Conservation (phyloP, 1,140 invertebrate genomes). For the Diorhabda carinulata region DNA sequence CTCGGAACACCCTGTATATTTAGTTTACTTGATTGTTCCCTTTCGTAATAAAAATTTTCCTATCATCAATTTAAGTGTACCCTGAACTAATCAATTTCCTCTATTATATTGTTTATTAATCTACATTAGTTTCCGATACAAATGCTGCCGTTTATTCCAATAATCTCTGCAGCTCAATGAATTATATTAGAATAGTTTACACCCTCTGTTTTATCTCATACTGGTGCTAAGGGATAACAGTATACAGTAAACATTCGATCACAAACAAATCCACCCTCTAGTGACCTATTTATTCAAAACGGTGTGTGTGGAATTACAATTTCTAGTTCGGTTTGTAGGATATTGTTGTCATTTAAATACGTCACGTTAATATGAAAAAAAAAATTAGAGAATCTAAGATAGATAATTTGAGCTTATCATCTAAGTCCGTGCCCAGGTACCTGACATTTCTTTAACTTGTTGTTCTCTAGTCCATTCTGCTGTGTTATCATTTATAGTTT, state of each 20-base stretch:
- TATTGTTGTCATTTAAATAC: too few species aligned
- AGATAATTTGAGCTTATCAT: too few species aligned
- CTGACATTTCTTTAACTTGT: too few species aligned
- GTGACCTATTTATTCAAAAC: slow-evolving; percentile 2
- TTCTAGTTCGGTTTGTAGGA: neutral
- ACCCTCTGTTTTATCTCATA: neutral
- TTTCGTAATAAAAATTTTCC: too few species aligned
- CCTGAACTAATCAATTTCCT: neutral
- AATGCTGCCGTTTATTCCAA: neutral
- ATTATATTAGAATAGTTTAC: neutral
- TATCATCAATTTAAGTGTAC: too few species aligned
- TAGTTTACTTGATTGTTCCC: too few species aligned
- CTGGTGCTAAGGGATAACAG: neutral
- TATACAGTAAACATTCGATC: slow-evolving; percentile 1
- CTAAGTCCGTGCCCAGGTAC: too few species aligned
- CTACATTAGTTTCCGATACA: neutral
- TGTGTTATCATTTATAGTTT: too few species aligned
- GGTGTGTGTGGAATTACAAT: neutral
- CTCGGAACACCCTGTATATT: too few species aligned
- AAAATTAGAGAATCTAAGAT: too few species aligned
- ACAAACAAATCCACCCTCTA: neutral
- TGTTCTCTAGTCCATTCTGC: too few species aligned
- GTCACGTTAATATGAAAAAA: too few species aligned
- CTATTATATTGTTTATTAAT: neutral
- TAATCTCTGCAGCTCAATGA: neutral